Conservation (phyloP, 2,888 invertebrate species). For the Allacma fusca region DNA sequence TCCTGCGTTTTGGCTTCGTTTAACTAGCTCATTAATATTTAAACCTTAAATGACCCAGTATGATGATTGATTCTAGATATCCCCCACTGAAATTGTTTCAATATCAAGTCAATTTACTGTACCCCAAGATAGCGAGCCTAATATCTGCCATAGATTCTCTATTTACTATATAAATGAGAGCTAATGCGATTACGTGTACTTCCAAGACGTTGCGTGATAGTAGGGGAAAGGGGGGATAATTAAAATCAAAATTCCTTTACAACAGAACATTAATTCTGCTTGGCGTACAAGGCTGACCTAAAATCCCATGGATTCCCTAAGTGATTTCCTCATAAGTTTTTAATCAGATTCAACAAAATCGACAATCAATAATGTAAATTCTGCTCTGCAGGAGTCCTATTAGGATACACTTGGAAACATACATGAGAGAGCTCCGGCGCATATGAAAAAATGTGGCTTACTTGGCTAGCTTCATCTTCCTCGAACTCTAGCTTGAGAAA, state of each 20-base stretch:
- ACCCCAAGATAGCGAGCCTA: not conserved
- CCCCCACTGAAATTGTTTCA: not conserved
- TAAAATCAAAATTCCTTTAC: conserved; percentile 4
- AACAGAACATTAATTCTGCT: not conserved
- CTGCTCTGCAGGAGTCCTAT: not conserved
- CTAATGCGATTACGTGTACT: not conserved
- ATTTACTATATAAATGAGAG: not conserved
- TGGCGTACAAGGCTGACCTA: not conserved
- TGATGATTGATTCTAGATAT: conserved; percentile 1
- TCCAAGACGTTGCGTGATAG: not conserved
- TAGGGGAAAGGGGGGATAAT: not conserved
- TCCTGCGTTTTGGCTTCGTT: conserved; percentile 8
- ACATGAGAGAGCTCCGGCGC: not conserved
- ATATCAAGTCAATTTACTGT: not conserved
- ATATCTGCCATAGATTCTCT: not conserved
- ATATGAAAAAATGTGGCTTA: not conserved
- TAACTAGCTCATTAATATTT: conserved; percentile 16
- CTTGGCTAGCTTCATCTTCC: conserved; percentile 43
- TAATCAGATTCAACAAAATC: conserved; percentile 12
- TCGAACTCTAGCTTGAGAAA: conserved; percentile 44
- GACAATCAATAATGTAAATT: conserved; percentile 16
- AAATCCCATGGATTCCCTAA: not conserved
- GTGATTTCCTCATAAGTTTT: conserved; percentile 4
- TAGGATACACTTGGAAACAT: not conserved
- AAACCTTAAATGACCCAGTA: not conserved